These are phyloP conservation scores for Galleria mellonella DNA, from an alignment of 1,140 invertebrate genomes.

Conservation along the genomic window DNA sequence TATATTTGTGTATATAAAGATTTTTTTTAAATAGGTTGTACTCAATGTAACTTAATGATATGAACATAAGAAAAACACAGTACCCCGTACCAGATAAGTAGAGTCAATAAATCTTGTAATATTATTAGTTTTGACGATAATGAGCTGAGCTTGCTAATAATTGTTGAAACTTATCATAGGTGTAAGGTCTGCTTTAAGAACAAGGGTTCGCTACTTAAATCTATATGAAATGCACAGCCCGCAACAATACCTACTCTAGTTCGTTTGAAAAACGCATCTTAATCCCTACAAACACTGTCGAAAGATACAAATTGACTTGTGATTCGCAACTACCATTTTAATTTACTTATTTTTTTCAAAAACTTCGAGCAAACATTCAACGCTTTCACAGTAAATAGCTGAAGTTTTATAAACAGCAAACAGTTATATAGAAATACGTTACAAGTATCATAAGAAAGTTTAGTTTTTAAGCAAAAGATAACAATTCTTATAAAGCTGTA, in stretches of 20 bases:
- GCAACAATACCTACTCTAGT: conserved; percentile 44
- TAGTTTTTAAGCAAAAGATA: conserved; percentile 31
- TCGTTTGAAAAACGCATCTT: conserved; percentile 30
- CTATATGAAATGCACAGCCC: conserved; percentile 63
- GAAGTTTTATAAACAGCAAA: conserved; percentile 13
- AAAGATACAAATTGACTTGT: conserved; percentile 43
- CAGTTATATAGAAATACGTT: conserved; percentile 20
- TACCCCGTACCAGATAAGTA: no score
- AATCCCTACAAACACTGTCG: conserved; percentile 30
- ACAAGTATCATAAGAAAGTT: conserved; percentile 32
- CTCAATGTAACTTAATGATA: no score
- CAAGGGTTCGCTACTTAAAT: conserved; percentile 34
- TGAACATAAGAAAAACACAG: no score
- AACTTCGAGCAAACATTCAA: conserved; percentile 14
- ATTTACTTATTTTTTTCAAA: conserved; percentile 14
- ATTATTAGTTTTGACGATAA: no score
- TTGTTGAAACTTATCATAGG: background rate
- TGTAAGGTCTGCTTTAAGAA: conserved; percentile 14
- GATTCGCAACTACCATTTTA: conserved; percentile 23
- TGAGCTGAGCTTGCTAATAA: no score
- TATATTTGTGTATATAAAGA: no score
- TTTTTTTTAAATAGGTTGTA: no score
- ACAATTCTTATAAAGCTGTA: conserved; percentile 24
- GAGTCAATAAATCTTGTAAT: no score
- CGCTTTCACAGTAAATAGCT: conserved; percentile 16